phyloP scores from a whole-genome alignment of 2,797 vertebrate genomes.

The Liasis olivaceus region DNA sequence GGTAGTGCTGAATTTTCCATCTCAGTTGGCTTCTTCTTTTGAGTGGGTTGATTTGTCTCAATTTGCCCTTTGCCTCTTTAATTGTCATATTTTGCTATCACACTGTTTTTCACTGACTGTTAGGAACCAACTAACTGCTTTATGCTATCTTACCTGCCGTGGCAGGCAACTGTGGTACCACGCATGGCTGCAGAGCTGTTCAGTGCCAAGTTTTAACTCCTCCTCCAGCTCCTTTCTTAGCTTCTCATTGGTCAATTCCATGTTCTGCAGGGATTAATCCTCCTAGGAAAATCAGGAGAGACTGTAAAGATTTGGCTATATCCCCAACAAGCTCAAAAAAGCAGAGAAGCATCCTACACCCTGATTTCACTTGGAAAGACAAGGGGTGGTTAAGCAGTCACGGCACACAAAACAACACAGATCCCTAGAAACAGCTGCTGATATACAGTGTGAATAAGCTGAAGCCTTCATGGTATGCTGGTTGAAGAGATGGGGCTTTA shows the following conservation, averaged over 20 bases:
- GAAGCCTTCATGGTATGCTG: not conserved
- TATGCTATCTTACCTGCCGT: constrained; percentile 75
- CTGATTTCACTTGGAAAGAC: not conserved
- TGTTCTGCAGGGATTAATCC: not conserved
- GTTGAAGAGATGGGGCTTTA: not conserved
- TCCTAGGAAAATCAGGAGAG: not conserved
- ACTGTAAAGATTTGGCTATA: not conserved
- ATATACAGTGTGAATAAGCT: not conserved
- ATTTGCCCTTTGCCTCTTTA: not conserved
- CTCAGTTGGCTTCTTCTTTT: not conserved
- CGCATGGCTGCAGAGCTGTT: constrained; percentile 80
- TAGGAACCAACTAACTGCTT: not conserved
- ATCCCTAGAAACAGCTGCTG: not conserved
- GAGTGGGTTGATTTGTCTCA: not conserved
- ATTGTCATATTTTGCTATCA: not conserved
- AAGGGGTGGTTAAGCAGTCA: not conserved
- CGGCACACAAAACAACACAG: not conserved
- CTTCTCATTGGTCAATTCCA: constrained; percentile 5
- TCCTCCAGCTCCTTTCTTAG: constrained; percentile 86
- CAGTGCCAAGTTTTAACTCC: constrained; percentile 80
- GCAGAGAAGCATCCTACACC: not conserved
- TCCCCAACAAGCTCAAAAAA: not conserved
- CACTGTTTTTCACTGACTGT: not conserved
- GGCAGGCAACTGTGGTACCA: constrained; percentile 85
- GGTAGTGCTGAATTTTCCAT: no score